Base-by-base conservation (phyloP, 2,797 vertebrate species). In the Oreochromis grahami region DNA sequence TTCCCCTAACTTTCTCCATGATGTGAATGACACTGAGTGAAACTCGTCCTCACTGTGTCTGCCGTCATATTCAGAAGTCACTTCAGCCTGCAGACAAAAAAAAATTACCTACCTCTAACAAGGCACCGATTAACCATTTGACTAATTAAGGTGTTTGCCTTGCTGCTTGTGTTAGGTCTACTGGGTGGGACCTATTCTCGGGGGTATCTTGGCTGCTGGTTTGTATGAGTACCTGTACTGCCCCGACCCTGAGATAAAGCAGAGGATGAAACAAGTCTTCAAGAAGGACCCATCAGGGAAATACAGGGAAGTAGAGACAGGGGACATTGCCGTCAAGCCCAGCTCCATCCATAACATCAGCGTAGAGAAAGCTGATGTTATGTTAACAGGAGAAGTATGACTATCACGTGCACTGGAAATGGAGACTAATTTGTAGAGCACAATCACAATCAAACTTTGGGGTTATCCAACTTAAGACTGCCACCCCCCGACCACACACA, bases 211-310 rank as follows among this genome's bases (percentile, higher is more conserved):
- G 19, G 98, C 98, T 0, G 98, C 96, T 3, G 96, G 96, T 29
- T 95, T 98, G 24, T 99, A 99, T 1, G 97, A 99, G 82, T 98
- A 98, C 2, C 96, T 99, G 85, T 99, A 97, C 93, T 98, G 97
- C 87, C 98, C 98, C 1, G 97, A 98, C 1, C 89, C 94, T 3
- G 97, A 98, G 21, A 83, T 97, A 76, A 98, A 98, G 89, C 96
- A 94, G 50, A 95, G 89, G 17, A 95, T 98, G 65, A 96, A 97
- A 38, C 97, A 97, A 5, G 96, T 97, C 76, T 97, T 98, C 60
- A 93, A 94, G 50, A 99, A 97, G 90, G 96, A 97, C 6, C 65
- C 90, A 0, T 95, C 97, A 0, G 97, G 97, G n/a, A 98, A 96
- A 82, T 99, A 99, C 93, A 94, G 93, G 9, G 98, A 98, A 86